Conservation (phyloP, 2,888 invertebrate species). For the Cantharis rufa region DNA sequence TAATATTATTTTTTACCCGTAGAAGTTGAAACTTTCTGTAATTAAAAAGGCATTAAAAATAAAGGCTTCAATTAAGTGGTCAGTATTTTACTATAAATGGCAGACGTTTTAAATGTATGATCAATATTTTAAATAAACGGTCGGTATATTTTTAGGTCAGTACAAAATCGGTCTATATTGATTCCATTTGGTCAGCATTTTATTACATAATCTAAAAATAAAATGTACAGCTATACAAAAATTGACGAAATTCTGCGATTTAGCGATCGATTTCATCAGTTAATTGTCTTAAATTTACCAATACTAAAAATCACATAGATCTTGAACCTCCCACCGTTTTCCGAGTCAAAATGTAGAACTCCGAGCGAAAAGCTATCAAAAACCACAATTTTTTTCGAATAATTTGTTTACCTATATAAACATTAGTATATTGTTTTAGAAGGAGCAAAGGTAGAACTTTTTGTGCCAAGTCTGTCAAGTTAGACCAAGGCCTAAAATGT, state of each 20-base stretch:
- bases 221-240: neutral
- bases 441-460: no score
- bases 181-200: neutral
- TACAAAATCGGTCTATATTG: neutral
- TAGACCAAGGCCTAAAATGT: no score
- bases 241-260: neutral
- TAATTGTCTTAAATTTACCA: no score
- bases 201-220: neutral
- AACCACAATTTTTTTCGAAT: no score
- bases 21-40: neutral
- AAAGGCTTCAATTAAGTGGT: neutral
- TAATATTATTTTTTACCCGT: neutral
- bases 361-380: no score
- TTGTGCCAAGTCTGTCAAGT: no score
- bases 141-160: neutral
- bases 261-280: no score
- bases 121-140: neutral
- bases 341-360: no score
- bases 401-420: no score
- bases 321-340: no score
- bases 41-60: neutral
- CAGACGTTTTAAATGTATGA: neutral
- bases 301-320: no score
- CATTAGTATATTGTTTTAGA: no score
- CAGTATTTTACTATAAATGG: neutral